phyloP scores from a whole-genome alignment of 2,888 invertebrate species.

The Ichneumoninae sp. region DNA sequence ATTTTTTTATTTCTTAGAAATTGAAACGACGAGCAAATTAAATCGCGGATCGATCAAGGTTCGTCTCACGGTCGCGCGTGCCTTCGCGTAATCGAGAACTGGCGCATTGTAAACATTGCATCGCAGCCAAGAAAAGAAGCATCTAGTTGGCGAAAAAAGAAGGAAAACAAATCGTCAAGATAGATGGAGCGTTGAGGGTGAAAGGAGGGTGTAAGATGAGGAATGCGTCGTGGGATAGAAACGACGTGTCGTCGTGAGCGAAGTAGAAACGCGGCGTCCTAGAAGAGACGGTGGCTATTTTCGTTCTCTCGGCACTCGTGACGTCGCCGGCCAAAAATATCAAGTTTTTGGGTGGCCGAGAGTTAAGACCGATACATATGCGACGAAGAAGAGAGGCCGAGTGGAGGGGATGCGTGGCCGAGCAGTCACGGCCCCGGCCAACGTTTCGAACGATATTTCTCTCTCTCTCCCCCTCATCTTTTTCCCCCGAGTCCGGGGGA shows the following conservation, averaged over 20 bases:
- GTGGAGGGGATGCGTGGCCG: constrained; percentile 69
- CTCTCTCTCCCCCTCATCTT: constrained; percentile 66
- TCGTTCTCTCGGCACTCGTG: constrained; percentile 77
- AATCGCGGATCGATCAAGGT: background rate
- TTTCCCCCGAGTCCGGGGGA: constrained; percentile 58
- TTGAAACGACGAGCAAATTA: no score
- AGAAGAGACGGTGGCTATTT: constrained; percentile 81
- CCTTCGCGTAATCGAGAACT: constrained; percentile 19
- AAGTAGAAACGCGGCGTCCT: constrained; percentile 68
- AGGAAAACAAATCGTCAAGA: background rate
- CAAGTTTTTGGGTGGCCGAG: constrained; percentile 72
- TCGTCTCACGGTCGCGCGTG: constrained; percentile 9
- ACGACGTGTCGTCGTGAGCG: background rate
- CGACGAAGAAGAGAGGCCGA: constrained; percentile 58
- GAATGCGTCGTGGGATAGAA: constrained; percentile 70
- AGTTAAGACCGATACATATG: constrained; percentile 34
- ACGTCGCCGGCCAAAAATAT: constrained; percentile 83
- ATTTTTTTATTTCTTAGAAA: no score
- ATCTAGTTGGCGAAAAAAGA: background rate
- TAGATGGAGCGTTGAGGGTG: background rate
- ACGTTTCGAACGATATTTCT: constrained; percentile 61
- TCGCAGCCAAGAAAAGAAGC: constrained; percentile 1
- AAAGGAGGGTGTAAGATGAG: constrained; percentile 16
- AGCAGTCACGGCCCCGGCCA: constrained; percentile 73
- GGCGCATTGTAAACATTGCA: constrained; percentile 17